phyloP scores from a whole-genome alignment of 2,113 vertebrate species.

The Saccopteryx leptura region DNA sequence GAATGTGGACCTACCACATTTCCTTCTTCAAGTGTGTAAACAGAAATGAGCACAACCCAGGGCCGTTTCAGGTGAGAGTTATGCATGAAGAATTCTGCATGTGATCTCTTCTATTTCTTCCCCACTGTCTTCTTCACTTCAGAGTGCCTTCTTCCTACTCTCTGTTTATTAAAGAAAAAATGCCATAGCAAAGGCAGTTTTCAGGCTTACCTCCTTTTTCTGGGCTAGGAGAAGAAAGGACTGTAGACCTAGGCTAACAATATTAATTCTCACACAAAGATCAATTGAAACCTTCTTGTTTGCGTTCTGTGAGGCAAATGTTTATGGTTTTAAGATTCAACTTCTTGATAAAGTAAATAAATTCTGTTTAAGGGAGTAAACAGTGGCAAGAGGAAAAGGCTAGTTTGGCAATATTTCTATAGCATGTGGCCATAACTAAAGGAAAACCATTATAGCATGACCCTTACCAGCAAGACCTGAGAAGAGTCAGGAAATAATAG shows the following conservation, averaged over 20 bases:
- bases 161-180: constrained; percentile 34
- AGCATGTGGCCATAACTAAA: not conserved
- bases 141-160: constrained; percentile 21
- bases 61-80: constrained; percentile 28
- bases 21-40: constrained; percentile 50
- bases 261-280: constrained; percentile 38
- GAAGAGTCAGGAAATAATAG: constrained; percentile 23
- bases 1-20: constrained; percentile 65
- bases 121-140: constrained; percentile 9
- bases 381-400: not conserved
- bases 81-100: not conserved
- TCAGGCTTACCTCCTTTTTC: not conserved
- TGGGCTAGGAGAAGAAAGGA: not conserved
- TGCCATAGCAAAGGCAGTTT: not conserved
- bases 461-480: constrained; percentile 5
- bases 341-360: constrained; percentile 26
- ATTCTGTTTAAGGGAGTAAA: constrained; percentile 16
- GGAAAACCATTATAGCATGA: not conserved
- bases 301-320: constrained; percentile 55
- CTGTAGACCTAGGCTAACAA: not conserved
- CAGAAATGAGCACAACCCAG: constrained; percentile 38
- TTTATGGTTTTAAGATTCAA: constrained; percentile 36
- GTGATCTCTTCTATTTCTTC: not conserved
- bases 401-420: constrained; percentile 9
- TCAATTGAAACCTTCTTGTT: constrained; percentile 11